Percentiles rank a stretch among this genome's conserved stretches.
These are phyloP conservation scores for Machimus atricapillus DNA, from an alignment of 2,888 invertebrate species.

Conservation along the genomic window DNA sequence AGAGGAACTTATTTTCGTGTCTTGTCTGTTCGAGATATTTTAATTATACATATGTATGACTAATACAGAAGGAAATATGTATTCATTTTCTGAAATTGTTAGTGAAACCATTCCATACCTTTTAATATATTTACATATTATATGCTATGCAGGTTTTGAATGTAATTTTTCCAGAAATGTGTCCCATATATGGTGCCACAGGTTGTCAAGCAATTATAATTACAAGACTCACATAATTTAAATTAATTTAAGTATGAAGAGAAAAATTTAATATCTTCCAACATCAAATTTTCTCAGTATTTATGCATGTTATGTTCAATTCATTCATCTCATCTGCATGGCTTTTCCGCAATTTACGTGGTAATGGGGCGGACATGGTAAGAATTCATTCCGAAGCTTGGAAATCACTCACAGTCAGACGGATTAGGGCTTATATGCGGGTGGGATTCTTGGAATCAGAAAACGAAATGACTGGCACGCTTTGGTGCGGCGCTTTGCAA, in stretches of 20 bases:
- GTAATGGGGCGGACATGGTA: neutral
- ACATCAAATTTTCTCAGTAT: neutral
- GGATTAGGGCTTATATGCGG: neutral
- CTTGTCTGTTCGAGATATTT: too few relatives aligned
- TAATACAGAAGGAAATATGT: too few relatives aligned
- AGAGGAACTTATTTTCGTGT: too few relatives aligned
- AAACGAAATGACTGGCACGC: slow-evolving; percentile 2
- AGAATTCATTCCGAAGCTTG: neutral
- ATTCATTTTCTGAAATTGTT: too few relatives aligned
- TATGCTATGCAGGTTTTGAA: too few relatives aligned
- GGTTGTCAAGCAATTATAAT: too few relatives aligned
- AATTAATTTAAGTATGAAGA: neutral
- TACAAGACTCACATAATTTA: neutral
- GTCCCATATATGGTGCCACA: too few relatives aligned
- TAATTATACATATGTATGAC: too few relatives aligned
- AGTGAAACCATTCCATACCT: too few relatives aligned
- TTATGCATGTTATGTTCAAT: neutral
- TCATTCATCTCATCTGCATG: neutral
- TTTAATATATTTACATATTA: too few relatives aligned
- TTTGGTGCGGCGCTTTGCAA: neutral
- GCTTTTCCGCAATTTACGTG: neutral
- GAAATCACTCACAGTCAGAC: neutral
- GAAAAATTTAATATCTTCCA: neutral
- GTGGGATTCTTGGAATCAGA: neutral
- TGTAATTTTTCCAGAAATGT: too few relatives aligned